These are phyloP conservation scores for Pseudomyrmex flavicornis DNA, from an alignment of 1,140 invertebrate genomes.

Conservation along the genomic window DNA sequence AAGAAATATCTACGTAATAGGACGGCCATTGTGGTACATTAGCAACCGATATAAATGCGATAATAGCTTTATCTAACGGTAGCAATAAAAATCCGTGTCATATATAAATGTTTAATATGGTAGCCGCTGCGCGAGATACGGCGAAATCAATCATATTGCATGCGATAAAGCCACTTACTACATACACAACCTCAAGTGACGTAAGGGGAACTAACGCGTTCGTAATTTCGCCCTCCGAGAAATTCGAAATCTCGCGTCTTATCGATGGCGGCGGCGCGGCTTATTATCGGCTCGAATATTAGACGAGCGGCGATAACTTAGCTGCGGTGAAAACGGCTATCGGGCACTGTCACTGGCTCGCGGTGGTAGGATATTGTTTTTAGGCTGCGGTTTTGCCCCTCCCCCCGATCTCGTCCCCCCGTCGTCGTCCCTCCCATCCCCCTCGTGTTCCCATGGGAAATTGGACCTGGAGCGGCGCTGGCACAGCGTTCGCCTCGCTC, in stretches of 20 bases:
- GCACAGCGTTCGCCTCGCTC: slow-evolving; percentile 45
- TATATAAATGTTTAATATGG: background rate
- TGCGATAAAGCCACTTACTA: too few relatives aligned
- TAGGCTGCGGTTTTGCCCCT: slow-evolving; percentile 82
- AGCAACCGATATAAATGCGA: background rate
- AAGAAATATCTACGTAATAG: background rate
- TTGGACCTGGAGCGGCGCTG: slow-evolving; percentile 78
- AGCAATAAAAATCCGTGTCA: slow-evolving; percentile 13
- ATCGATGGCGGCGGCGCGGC: slow-evolving; percentile 37
- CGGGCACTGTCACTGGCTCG: slow-evolving; percentile 76
- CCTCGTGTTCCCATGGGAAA: slow-evolving; percentile 80
- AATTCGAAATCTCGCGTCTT: slow-evolving; percentile 66
- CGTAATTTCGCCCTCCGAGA: slow-evolving; percentile 22
- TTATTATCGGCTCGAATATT: slow-evolving; percentile 75
- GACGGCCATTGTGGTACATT: background rate
- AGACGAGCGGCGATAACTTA: slow-evolving; percentile 74
- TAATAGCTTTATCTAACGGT: slow-evolving; percentile 8
- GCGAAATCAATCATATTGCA: background rate
- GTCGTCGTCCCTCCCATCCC: background rate
- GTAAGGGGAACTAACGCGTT: background rate
- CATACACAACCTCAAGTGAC: too few relatives aligned
- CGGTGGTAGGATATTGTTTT: slow-evolving; percentile 83
- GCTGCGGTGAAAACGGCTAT: slow-evolving; percentile 73
- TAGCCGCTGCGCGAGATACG: background rate
- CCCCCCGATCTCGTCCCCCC: background rate